A percentile compares a stretch with the other conserved stretches of the same genome.
These are phyloP conservation scores for Arctia plantaginis DNA, from an alignment of 2,888 invertebrate genomes.

Conservation along the genomic window DNA sequence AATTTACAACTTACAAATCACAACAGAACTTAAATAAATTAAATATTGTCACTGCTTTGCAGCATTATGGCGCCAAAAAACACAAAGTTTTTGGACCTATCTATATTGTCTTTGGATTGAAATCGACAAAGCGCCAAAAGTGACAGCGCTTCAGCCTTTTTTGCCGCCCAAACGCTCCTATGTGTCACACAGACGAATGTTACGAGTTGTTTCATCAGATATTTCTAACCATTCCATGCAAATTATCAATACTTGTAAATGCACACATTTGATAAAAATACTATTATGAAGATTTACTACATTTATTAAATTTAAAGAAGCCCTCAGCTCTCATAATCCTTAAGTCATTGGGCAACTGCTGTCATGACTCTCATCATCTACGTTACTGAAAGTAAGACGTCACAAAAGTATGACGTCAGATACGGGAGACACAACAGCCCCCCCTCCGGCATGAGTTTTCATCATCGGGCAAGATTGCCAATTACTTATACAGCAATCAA, in stretches of 20 bases:
- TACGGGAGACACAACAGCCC: constrained; percentile 46
- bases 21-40: background rate
- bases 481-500: background rate
- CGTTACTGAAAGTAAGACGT: constrained; percentile 51
- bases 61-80: background rate
- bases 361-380: constrained; percentile 41
- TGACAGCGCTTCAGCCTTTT: background rate
- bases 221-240: background rate
- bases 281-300: background rate
- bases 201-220: background rate
- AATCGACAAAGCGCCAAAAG: background rate
- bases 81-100: background rate
- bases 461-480: constrained; percentile 65
- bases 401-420: constrained; percentile 41
- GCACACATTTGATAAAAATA: background rate
- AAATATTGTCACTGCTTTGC: background rate
- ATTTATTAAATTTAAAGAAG: constrained; percentile 27
- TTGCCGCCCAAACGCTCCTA: background rate
- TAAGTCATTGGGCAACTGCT: constrained; percentile 71
- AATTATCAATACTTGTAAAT: background rate
- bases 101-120: background rate
- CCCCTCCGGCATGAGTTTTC: constrained; percentile 75
- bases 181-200: background rate
- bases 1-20: no score
- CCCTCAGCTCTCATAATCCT: constrained; percentile 82